phyloP scores from a whole-genome alignment of 2,888 invertebrate genomes.

The Dione juno region DNA sequence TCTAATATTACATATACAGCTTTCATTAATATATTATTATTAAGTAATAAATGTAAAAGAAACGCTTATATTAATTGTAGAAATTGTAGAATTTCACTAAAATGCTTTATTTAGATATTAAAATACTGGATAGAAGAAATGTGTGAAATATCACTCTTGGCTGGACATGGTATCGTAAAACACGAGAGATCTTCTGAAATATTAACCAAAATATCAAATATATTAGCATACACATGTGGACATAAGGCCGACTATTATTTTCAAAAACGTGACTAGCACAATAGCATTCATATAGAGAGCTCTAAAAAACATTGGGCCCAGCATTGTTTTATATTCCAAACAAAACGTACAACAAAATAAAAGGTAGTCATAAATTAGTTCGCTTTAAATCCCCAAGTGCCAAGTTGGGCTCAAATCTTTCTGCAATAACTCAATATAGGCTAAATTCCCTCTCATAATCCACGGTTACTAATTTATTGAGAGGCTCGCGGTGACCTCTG shows the following conservation, averaged over 20 bases:
- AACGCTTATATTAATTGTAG: too few relatives aligned
- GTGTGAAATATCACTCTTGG: too few relatives aligned
- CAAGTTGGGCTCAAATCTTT: slow-evolving; percentile 55
- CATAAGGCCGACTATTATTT: neutral
- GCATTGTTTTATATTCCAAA: neutral
- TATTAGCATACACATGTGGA: neutral
- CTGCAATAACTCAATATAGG: slow-evolving; percentile 59
- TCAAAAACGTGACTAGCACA: slow-evolving; percentile 1
- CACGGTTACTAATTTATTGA: slow-evolving; percentile 66
- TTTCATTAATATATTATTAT: too few relatives aligned
- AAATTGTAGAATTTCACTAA: too few relatives aligned
- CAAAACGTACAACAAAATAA: neutral
- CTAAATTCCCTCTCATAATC: slow-evolving; percentile 67
- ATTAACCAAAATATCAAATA: neutral
- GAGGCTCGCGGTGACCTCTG: slow-evolving; percentile 53
- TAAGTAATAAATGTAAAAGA: too few relatives aligned
- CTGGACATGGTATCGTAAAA: too few relatives aligned
- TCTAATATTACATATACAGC: too few relatives aligned
- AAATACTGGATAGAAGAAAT: too few relatives aligned
- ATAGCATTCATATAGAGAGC: neutral
- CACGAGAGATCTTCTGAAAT: too few relatives aligned
- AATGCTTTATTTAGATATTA: too few relatives aligned
- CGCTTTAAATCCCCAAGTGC: slow-evolving; percentile 57
- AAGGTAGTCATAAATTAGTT: slow-evolving; percentile 51
- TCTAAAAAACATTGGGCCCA: neutral